These are phyloP conservation scores for Toxonevra muliebris DNA, from an alignment of 2,888 invertebrate species.

Conservation along the genomic window DNA sequence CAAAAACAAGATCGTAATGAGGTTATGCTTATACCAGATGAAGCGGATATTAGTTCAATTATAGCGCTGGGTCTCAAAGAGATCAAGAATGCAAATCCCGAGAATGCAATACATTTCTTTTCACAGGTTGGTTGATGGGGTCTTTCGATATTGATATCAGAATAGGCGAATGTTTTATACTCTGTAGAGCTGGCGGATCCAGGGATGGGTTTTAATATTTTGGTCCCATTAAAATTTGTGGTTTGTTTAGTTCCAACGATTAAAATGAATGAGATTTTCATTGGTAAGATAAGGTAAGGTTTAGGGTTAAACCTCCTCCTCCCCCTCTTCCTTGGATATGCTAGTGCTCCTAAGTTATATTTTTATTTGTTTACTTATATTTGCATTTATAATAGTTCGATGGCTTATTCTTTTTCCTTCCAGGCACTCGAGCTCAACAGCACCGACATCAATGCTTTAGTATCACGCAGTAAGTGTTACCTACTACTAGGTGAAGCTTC, in stretches of 20 bases:
- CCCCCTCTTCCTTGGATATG: too few relatives aligned
- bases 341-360: too few relatives aligned
- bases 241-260: too few relatives aligned
- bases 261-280: too few relatives aligned
- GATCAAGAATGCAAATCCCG: slow-evolving; percentile 77
- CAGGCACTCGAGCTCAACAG: slow-evolving; percentile 89
- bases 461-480: slow-evolving; percentile 89
- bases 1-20: slow-evolving; percentile 79
- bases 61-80: slow-evolving; percentile 80
- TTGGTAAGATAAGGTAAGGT: too few relatives aligned
- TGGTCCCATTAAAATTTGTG: too few relatives aligned
- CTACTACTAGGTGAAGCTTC: slow-evolving; percentile 85
- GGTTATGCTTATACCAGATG: slow-evolving; percentile 77
- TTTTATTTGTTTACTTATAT: too few relatives aligned
- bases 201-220: too few relatives aligned
- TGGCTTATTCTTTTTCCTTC: slow-evolving; percentile 18
- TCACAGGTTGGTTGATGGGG: slow-evolving; percentile 71
- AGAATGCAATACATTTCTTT: slow-evolving; percentile 78
- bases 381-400: neutral
- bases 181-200: too few relatives aligned
- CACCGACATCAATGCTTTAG: slow-evolving; percentile 84
- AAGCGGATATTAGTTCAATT: slow-evolving; percentile 80
- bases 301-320: too few relatives aligned
- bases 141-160: too few relatives aligned
- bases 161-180: too few relatives aligned